Evolutionary conservation across 2,888 invertebrate species (phyloP).

Genomic region (Lymantria monacha): DNA sequence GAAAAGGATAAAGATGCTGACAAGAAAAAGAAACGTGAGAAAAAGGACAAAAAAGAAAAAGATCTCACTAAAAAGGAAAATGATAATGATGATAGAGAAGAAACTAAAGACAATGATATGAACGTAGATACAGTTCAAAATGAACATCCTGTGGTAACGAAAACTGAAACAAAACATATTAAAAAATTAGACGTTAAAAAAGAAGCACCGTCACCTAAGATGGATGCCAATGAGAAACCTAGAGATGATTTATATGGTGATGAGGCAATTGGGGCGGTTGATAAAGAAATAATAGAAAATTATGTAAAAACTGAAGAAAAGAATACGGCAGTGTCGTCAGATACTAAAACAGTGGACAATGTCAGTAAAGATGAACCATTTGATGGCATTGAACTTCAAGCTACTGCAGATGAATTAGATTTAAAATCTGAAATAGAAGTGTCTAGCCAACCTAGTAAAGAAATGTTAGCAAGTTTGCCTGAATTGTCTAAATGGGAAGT

Average conservation of each 20-base stretch:
- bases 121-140: conserved; percentile 4
- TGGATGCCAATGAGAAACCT: conserved; percentile 36
- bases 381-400: conserved; percentile 83
- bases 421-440: conserved; percentile 77
- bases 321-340: conserved; percentile 30
- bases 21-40: conserved; percentile 78
- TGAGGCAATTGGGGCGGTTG: conserved; percentile 77
- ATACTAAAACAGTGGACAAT: conserved; percentile 50
- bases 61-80: conserved; percentile 54
- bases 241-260: conserved; percentile 78
- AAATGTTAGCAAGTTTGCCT: conserved; percentile 88
- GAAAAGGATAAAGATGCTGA: conserved; percentile 79
- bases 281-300: conserved; percentile 81
- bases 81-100: conserved; percentile 39
- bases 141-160: conserved; percentile 19
- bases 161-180: conserved; percentile 24
- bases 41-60: conserved; percentile 81
- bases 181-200: conserved; percentile 21
- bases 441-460: conserved; percentile 58
- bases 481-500: conserved; percentile 95
- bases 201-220: conserved; percentile 35
- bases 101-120: conserved; percentile 19
- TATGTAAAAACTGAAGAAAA: conserved; percentile 73
- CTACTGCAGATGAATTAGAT: conserved; percentile 78
- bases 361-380: conserved; percentile 77